Evolutionary conservation across 2,113 vertebrate genomes (phyloP).

Genomic region (Coryphaenoides rupestris): DNA sequence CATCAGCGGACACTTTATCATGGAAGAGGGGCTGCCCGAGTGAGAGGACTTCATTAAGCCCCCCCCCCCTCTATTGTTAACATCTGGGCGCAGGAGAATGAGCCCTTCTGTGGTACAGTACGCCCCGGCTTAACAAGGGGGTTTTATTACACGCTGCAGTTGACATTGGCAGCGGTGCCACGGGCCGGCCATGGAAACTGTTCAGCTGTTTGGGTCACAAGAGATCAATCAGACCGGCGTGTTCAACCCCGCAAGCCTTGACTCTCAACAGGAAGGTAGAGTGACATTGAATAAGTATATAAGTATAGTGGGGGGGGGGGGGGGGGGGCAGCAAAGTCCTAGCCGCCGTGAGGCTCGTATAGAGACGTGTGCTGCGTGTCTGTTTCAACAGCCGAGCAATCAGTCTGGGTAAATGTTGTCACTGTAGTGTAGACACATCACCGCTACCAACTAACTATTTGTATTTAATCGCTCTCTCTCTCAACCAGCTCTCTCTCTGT

Average conservation of each 20-base stretch:
- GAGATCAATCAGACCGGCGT: conserved; percentile 67
- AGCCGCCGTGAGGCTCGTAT: conserved; percentile 38
- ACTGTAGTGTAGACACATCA: too few species aligned
- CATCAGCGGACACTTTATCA: conserved; percentile 61
- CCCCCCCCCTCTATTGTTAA: conserved; percentile 78
- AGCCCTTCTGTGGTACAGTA: conserved; percentile 70
- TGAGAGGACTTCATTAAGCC: conserved; percentile 74
- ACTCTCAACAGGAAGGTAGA: conserved; percentile 22
- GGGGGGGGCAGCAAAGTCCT: not conserved
- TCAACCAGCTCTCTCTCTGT: not conserved
- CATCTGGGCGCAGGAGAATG: conserved; percentile 75
- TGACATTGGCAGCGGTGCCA: conserved; percentile 75
- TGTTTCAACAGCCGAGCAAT: too few species aligned
- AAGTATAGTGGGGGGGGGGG: too few species aligned
- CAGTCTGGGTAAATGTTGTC: too few species aligned
- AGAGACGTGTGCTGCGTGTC: conserved; percentile 16
- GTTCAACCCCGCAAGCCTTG: conserved; percentile 51
- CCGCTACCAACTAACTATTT: too few species aligned
- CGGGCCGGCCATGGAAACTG: conserved; percentile 61
- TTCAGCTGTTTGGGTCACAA: conserved; percentile 56
- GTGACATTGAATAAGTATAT: conserved; percentile 15
- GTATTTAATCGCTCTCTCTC: not conserved
- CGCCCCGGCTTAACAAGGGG: conserved; percentile 67
- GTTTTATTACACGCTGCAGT: conserved; percentile 74
- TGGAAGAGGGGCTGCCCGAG: conserved; percentile 59